Base-by-base conservation (phyloP, 2,797 vertebrate genomes). In the Anisognathus igniventris region DNA sequence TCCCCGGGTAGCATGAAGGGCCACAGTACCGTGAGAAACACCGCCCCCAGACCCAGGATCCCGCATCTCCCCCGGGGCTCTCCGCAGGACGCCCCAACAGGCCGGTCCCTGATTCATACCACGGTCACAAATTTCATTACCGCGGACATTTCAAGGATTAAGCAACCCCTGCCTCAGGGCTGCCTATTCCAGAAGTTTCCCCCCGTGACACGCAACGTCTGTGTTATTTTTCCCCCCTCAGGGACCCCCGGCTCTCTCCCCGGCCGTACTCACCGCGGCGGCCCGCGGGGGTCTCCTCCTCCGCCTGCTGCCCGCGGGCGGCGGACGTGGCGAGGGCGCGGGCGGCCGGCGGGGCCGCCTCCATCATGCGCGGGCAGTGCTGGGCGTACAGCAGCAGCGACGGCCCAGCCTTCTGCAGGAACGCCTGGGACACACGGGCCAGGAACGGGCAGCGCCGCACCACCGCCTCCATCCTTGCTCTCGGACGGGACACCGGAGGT, bases 351-450 rank as follows among this genome's bases (percentile, higher is more conserved):
- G 98, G 98, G 25, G 97, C 98, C 64, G 98, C 96, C 91, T 99
- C 98, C 99, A 99, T 99, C 99, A 99, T 99, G 65, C 99, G 97
- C 6, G 99, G 99, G 91, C 99, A 99, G 89, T 97, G 98, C 97
- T 99, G 98, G 24, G 99, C 99, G 22, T 99, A 99, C 6, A 98
- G 97, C 25, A 99, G 97, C 97, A 99, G 94, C 19, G 98, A 99
- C 71, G 98, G 98, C 60, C 99, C 98, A 24, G 99, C 97, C 96
- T 99, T 99, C 98, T 99, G 99, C 93, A 99, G 96, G 95, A 99
- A 99, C 33, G 98, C 96, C 97, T 99, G 99, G 10, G 99, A 98
- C 74, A 99, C 98, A 4, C 99, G 98, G 67, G 99, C 98, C 96
- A 99, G 97, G 98, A 99, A 99, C 0, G 99, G 99, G 97, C 99